Evolutionary conservation across 1,140 invertebrate genomes (phyloP), one percentile per base, ranked within the genome.

Genomic region (Cyrtorhinus lividipennis): DNA sequence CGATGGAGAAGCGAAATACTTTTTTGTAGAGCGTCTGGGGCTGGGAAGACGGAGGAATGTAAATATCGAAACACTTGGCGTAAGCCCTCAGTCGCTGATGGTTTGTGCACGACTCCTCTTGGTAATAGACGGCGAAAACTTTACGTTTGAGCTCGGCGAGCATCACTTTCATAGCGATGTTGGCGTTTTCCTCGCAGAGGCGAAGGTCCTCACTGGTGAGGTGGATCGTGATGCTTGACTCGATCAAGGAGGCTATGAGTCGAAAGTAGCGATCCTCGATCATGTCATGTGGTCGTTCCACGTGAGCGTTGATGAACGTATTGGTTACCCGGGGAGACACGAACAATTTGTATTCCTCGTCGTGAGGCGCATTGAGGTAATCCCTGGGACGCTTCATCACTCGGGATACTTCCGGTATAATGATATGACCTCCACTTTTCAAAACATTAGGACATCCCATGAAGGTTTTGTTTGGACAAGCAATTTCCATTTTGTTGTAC

Each of bases 341-440:
- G 30, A 67, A 67, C 22, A 62, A 46, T 13, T 62, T 56, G 59
- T 48, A 66, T 24, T 66, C 63, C 22, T 56, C 38, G 24, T 64
- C 63, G 27, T 24, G 23, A 26, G 53, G 44, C 25, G 53, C 27
- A 10, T 24, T 56, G 3, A 56, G 25, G 27, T 60, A 61, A 27
- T 65, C 67, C 30, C 48, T 48, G 13, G 68, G 68, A 20, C 67
- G 61, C n/a, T 62, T 62, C n/a, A 69, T 44, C 15, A 69, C 66
- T 27, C 68, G 46, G 3, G 68, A 69, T 3, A 69, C 65, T 62
- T 69, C 68, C n/a, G 68, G 68, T 44, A 69, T 61, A 22, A 69
- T 62, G 3, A 68, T 66, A 61, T 64, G 63, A 10, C 62, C 64
- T 59, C 58, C 62, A n/a, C 30, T 53, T 23, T 63, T 13, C 20